Conservation (phyloP, 2,113 vertebrate genomes). For the Crypturellus undulatus region DNA sequence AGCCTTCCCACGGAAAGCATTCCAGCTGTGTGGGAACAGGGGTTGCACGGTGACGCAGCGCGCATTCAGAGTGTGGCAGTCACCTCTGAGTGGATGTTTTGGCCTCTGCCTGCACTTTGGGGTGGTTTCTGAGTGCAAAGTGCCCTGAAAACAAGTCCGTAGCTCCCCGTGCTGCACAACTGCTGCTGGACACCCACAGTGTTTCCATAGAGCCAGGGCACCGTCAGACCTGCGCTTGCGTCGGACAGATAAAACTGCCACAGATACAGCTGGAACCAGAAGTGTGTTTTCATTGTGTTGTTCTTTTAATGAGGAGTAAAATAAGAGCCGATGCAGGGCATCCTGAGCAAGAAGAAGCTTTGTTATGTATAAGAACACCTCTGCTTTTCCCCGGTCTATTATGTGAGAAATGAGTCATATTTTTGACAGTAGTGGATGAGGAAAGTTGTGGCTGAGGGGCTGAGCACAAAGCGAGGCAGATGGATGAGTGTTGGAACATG, state of each 20-base stretch:
- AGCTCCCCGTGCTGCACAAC: no score
- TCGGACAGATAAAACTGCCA: neutral
- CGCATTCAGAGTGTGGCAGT: neutral
- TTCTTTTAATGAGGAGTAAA: constrained; percentile 11
- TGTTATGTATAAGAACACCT: neutral
- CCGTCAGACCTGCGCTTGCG: neutral
- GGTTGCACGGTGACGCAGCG: neutral
- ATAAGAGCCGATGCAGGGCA: neutral
- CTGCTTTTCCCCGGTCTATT: constrained; percentile 12
- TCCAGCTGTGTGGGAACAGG: neutral
- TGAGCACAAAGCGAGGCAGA: constrained; percentile 58
- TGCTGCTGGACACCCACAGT: neutral
- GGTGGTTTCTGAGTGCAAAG: neutral
- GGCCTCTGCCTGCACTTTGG: neutral
- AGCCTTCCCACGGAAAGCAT: neutral
- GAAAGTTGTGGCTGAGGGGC: constrained; percentile 47
- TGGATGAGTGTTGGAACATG: constrained; percentile 16
- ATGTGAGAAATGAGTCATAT: constrained; percentile 61
- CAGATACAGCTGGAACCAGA: neutral
- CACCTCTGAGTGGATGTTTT: accelerated
- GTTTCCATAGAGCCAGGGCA: neutral
- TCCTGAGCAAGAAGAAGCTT: neutral
- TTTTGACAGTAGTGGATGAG: constrained; percentile 35
- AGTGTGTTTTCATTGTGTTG: constrained; percentile 6
- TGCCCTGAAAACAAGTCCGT: neutral